Percentiles rank a stretch among this genome's conserved stretches.
Evolutionary conservation across 37 sponge, comb jelly and placozoan genomes (phyloP).

Genomic region (Mnemiopsis leidyi): DNA sequence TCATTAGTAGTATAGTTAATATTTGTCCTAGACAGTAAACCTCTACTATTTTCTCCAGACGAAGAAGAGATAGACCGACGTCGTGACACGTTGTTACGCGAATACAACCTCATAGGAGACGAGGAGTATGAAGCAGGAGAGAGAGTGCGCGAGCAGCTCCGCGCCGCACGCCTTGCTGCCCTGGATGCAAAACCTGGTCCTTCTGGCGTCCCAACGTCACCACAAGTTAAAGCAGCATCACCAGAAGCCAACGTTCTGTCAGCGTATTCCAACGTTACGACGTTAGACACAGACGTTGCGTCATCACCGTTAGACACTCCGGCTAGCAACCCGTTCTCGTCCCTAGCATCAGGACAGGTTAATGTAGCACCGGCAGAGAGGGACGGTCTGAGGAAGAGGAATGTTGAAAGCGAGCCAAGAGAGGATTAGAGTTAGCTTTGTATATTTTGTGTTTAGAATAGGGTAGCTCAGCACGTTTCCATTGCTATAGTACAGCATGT

Average conservation of each 20-base stretch:
- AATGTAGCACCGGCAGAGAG: background rate
- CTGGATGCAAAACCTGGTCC: slow-evolving; percentile 16
- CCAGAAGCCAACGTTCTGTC: background rate
- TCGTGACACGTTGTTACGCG: background rate
- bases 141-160: background rate
- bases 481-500: no score
- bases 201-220: background rate
- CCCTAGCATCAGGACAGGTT: background rate
- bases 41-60: no score
- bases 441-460: no score
- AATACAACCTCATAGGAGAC: background rate
- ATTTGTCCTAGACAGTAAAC: no score
- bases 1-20: no score
- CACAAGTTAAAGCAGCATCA: background rate
- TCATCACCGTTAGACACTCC: no score
- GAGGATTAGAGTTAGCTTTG: background rate
- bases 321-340: background rate
- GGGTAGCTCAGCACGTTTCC: no score
- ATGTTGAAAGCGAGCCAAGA: background rate
- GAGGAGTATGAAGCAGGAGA: background rate
- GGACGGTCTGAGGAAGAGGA: background rate
- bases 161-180: background rate
- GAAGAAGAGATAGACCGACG: background rate
- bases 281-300: background rate
- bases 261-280: background rate